Base-by-base conservation (phyloP, 2,888 invertebrate genomes). In the Aleiodes testaceus region DNA sequence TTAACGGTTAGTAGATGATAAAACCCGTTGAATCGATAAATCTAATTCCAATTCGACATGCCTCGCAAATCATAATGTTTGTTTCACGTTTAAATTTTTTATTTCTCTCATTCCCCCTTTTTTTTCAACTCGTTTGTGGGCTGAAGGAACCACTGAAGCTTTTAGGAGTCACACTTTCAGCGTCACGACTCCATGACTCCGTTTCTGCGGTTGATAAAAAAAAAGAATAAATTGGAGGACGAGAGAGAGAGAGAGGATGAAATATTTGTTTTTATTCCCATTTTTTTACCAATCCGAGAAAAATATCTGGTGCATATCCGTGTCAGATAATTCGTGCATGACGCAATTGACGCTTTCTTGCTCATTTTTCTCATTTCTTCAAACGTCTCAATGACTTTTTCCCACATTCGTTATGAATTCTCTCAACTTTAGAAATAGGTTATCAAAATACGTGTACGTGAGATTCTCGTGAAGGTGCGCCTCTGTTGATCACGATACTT, bases 241-340 rank as follows among this genome's bases (percentile, higher is more conserved):
- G 3, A 26, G 3, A 26, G 3, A 36, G 9, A 36, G 9, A 36
- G 36, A 36, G 9, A 9, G 9, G 9, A 36, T 36, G 36, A 36
- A 36, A 9, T 36, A 36, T 36, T 36, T 36, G 36, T 36, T 36
- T 36, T 36, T 36, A 36, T 36, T 6, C 36, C 11, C 36, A 26
- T 26, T 2, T 26, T 36, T 36, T 7, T 36, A 9, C 36, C 6
- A 36, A 66, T 61, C 16, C 44, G 12, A 6, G 42, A 5, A 16
- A 26, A 26, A 42, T 63, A 63, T 63, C 64, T 69, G 69, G 69
- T 69, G 69, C 69, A 69, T 69, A 69, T 69, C 69, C 69, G 69
- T 69, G 69, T 69, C 69, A 69, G 52, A 63, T 49, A 69, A 64
- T 69, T 64, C 69, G 69, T 69, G 69, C 69, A 69, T 69, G 69